A percentile compares a stretch with the other conserved stretches of the same genome.
These are phyloP conservation scores for Ganaspis brasiliensis DNA, from an alignment of 2,888 invertebrate genomes.

Conservation along the genomic window DNA sequence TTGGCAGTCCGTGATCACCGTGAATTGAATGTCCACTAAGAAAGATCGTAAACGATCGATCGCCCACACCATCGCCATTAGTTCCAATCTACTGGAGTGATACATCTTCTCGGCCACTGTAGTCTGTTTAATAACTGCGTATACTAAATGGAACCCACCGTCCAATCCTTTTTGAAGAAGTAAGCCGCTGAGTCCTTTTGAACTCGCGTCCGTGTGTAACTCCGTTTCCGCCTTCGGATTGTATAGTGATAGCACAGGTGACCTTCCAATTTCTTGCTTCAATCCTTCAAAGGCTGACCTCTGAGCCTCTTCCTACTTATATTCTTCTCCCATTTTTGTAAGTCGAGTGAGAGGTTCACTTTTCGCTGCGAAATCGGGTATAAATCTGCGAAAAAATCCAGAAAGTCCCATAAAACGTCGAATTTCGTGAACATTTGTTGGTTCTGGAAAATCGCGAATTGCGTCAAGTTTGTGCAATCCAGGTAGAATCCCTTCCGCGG, in stretches of 20 bases:
- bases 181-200: conserved; percentile 23
- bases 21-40: conserved; percentile 50
- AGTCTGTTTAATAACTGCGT: conserved; percentile 62
- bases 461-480: neutral
- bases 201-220: conserved; percentile 26
- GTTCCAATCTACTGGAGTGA: conserved; percentile 61
- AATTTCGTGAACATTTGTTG: neutral
- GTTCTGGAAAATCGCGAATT: neutral
- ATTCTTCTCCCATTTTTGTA: neutral
- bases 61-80: conserved; percentile 47
- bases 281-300: neutral
- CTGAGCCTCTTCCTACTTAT: neutral
- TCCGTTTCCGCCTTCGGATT: neutral
- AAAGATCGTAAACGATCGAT: conserved; percentile 23
- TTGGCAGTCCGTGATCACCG: conserved; percentile 65
- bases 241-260: neutral
- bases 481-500: too few species aligned
- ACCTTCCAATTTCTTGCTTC: neutral
- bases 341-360: neutral
- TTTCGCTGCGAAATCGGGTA: neutral
- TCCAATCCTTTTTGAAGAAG: neutral
- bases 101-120: conserved; percentile 62
- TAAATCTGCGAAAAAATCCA: neutral
- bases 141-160: conserved; percentile 58
- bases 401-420: neutral